A percentile compares a stretch with the other conserved stretches of the same genome.
These are phyloP conservation scores for Rhabdomys dilectus DNA, from an alignment of 2,113 vertebrate species.

Conservation along the genomic window DNA sequence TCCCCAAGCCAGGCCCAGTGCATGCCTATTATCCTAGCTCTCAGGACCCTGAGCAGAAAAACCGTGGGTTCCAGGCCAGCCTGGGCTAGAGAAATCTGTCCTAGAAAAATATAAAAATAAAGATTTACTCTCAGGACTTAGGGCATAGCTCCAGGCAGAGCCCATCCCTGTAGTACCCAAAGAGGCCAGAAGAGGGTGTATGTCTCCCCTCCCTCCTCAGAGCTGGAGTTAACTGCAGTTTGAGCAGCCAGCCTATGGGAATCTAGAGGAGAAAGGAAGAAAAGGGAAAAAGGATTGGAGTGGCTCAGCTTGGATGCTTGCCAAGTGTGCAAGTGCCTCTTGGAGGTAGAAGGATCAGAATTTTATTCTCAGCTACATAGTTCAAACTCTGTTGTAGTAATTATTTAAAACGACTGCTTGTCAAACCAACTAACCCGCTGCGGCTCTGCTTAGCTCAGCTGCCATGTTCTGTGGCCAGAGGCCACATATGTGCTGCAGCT, in stretches of 20 bases:
- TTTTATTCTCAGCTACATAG: background rate
- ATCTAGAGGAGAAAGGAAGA: background rate
- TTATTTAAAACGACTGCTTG: no score
- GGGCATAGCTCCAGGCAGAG: background rate
- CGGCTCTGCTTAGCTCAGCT: no score
- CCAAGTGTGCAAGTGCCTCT: no score
- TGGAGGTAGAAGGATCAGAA: background rate
- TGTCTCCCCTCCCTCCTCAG: accelerated
- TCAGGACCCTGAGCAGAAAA: background rate
- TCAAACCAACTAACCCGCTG: no score
- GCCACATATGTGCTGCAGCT: no score
- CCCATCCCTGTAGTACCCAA: background rate
- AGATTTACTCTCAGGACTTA: background rate
- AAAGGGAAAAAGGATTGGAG: no score
- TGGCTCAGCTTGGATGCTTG: background rate
- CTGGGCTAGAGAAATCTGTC: background rate
- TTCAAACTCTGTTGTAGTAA: background rate
- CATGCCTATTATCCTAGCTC: background rate
- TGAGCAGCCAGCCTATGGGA: background rate
- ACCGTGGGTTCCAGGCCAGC: background rate
- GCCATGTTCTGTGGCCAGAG: no score
- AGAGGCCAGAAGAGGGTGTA: background rate
- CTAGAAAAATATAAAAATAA: background rate
- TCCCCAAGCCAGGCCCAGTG: background rate
- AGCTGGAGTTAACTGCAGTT: background rate